A percentile compares a stretch with the other conserved stretches of the same genome.
Evolutionary conservation across 2,888 invertebrate species (phyloP).

Genomic region (Mamestra brassicae): DNA sequence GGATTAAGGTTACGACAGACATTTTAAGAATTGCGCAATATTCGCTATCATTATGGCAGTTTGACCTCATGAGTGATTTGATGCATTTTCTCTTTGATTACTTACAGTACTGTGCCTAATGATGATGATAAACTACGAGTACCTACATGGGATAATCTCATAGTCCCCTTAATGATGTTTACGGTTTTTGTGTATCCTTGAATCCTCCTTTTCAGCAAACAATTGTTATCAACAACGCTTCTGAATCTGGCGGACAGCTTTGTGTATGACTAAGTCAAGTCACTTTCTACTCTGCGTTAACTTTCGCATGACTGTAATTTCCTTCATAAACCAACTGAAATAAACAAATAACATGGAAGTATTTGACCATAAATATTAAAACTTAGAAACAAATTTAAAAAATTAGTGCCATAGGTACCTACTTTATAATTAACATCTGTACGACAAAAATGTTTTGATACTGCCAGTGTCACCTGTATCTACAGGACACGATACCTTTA

Average conservation of each 20-base stretch:
- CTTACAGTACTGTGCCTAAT: constrained; percentile 4
- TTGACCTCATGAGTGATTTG: constrained; percentile 22
- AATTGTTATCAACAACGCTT: constrained; percentile 23
- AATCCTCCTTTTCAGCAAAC: constrained; percentile 4
- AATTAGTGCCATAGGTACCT: not conserved
- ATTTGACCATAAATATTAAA: not conserved
- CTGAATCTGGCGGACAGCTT: constrained; percentile 5
- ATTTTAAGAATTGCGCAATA: constrained; percentile 49
- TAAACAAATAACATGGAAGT: not conserved
- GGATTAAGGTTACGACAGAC: constrained; percentile 42
- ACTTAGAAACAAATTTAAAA: not conserved
- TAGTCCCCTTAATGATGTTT: not conserved
- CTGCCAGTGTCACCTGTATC: constrained; percentile 18
- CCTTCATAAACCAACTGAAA: constrained; percentile 8
- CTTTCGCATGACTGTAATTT: constrained; percentile 43
- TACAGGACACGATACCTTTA: constrained; percentile 31
- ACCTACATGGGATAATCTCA: not conserved
- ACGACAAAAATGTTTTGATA: constrained; percentile 18
- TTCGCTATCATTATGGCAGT: constrained; percentile 31
- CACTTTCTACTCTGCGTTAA: constrained; percentile 39
- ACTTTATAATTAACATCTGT: constrained; percentile 27
- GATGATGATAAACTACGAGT: constrained; percentile 1
- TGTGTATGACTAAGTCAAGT: constrained; percentile 36
- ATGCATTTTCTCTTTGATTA: constrained; percentile 34
- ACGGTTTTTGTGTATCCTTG: not conserved